Evolutionary conservation across 2,888 invertebrate species (phyloP).

Genomic region (Dexiosoma caninum): DNA sequence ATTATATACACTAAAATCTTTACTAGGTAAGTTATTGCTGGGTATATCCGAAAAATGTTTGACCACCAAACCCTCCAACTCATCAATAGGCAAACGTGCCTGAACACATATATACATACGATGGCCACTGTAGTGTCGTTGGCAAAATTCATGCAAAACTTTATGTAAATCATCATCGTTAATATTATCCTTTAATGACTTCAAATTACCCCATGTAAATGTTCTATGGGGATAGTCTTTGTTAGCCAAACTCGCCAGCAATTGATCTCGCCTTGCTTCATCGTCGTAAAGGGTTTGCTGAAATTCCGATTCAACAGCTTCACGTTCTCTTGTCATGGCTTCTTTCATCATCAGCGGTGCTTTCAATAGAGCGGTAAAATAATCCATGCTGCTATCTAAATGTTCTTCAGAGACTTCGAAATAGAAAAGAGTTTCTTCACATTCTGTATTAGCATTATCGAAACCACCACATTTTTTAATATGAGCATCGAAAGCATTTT

Average conservation of each 20-base stretch:
- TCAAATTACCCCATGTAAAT: slow-evolving; percentile 91
- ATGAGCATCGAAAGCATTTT: slow-evolving; percentile 90
- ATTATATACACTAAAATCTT: slow-evolving; percentile 80
- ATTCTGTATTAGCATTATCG: slow-evolving; percentile 92
- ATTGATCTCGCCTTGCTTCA: slow-evolving; percentile 85
- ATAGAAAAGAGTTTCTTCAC: slow-evolving; percentile 91
- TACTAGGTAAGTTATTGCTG: slow-evolving; percentile 81
- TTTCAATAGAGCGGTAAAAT: slow-evolving; percentile 92
- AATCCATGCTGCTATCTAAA: slow-evolving; percentile 87
- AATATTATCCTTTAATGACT: slow-evolving; percentile 84
- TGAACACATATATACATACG: slow-evolving; percentile 92
- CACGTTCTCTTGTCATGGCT: slow-evolving; percentile 90
- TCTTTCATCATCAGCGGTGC: slow-evolving; percentile 90
- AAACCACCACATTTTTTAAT: slow-evolving; percentile 90
- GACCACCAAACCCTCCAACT: slow-evolving; percentile 74
- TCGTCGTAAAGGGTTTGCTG: slow-evolving; percentile 88
- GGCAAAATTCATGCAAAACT: slow-evolving; percentile 85
- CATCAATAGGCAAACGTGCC: slow-evolving; percentile 79
- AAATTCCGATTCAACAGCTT: slow-evolving; percentile 94
- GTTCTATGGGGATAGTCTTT: slow-evolving; percentile 84
- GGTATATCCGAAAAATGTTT: slow-evolving; percentile 85
- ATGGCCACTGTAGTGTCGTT: slow-evolving; percentile 89
- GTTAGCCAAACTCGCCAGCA: slow-evolving; percentile 85
- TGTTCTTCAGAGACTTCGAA: slow-evolving; percentile 91
- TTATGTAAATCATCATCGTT: slow-evolving; percentile 83